Base-by-base conservation (phyloP, 1,140 invertebrate species). In the Drosophila paulistorum region DNA sequence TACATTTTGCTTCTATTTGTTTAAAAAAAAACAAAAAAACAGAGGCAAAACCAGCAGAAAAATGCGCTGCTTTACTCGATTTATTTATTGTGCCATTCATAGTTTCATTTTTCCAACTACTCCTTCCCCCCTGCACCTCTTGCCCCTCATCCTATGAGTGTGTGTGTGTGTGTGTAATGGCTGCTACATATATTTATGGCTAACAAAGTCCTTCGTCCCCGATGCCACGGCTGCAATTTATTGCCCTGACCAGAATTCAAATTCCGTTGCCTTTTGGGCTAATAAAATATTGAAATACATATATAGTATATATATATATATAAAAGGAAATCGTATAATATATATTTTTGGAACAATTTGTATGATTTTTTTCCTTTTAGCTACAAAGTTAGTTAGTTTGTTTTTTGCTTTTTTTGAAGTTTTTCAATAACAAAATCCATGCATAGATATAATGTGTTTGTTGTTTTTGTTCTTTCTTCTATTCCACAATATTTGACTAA, bases 251-350 rank as follows among this genome's bases (percentile, higher is more conserved):
- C 10, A 72, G 30, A 66, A 75, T 59, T 76, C 30, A 54, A 30
- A 76, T 70, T 72, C 54, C 48, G 58, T 62, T 68, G 67, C 51
- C 69, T 37, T 35, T 68, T 67, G 69, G 62, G 62, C 83, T 77
- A 86, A 83, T 86, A 86, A 86, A 86, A 86, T 83, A 86, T 87
- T 87, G 82, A 87, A 87, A 87, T 87, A 87, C 79, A 72, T 76
- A 81, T 82, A 66, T 76, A 87, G 0, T 76, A 87, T 3, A 26
- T 26, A 7, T 79, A 79, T 66, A 48, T 76, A 87, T 87, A 59
- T 59, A 59, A 35, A 59, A 17, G 1, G 17, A 17, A 26, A 57
- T 39, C 7, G 3, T n/a, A 57, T n/a, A 33, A 14, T 30, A 33
- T 30, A 57, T 57, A 55, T 30, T 11, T n/a, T 14, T 10, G 48